Percentiles rank a stretch among this genome's conserved stretches.
These are phyloP conservation scores for Lamellibrachia columna DNA, from an alignment of 2,888 invertebrate species.

Conservation along the genomic window DNA sequence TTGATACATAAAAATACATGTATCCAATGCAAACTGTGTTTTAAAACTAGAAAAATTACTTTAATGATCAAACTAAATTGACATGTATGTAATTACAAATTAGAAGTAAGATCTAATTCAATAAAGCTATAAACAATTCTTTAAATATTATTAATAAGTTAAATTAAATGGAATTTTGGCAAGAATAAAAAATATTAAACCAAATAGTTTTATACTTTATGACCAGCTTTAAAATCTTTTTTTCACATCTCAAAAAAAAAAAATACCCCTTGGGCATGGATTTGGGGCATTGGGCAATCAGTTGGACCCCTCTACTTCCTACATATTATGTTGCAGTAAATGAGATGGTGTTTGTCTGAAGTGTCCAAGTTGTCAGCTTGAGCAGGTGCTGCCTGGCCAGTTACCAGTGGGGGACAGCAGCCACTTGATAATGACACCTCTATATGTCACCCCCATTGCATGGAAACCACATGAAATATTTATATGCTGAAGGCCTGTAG, in stretches of 20 bases:
- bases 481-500: neutral
- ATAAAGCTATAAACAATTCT: no score
- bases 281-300: neutral
- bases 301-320: neutral
- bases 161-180: no score
- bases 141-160: neutral
- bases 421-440: neutral
- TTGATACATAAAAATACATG: no score
- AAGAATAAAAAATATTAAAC: no score
- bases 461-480: neutral
- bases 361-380: neutral
- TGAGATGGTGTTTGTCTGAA: neutral
- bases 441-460: neutral
- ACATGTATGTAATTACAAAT: no score
- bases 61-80: no score
- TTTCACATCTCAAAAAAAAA: neutral
- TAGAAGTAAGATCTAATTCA: no score
- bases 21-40: no score
- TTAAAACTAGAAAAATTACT: no score
- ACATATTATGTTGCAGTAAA: neutral
- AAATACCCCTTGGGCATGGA: neutral
- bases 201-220: neutral
- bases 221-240: neutral
- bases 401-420: neutral
- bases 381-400: neutral